Evolutionary conservation across 1,140 invertebrate genomes (phyloP), one percentile per base, ranked within the genome.

Genomic region (Halotydeus destructor): DNA sequence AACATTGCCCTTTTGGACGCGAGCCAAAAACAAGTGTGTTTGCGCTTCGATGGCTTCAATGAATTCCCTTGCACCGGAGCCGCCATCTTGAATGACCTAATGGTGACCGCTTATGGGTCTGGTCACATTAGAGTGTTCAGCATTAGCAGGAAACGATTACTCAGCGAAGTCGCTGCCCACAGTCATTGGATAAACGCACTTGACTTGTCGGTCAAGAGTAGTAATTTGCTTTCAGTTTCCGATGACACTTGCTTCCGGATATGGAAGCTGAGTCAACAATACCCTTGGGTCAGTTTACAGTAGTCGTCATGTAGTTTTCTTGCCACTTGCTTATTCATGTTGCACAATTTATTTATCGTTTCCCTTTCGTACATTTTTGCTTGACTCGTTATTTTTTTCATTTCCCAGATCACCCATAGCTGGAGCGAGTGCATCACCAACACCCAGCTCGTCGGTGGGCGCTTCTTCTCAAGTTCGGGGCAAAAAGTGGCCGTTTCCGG

Each of bases 241-340:
- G 64, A 66, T 46, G 64, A 67, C 49, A 57, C 63, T 3, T 62
- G 57, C 54, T 54, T 57, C 5, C 54, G 58, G 40, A 42, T 66
- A 1, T 67, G 63, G 62, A 53, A 60, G 43, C 50, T 66, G 24
- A 12, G 9, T 22, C 9, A 44, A 18, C 25, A 21, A 9, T 14
- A 3, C 22, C n/a, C 8, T 43, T 21, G 21, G 16, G 12, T 38
- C 21, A 18, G 31, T 26, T 24, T 45, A 32, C 16, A 30, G 22
- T n/a, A 1, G 22, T 32, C 19, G 25, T 32, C 21, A 12, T 30
- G 38, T 41, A 30, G 22, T 12, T 8, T n/a, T 32, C 16, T 30
- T n/a, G 14, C 8, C 16, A 34, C 6, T 24, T 16, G n/a, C n/a
- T n/a, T n/a, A n/a, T n/a, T n/a, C n/a, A n/a, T n/a, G n/a, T n/a